A percentile compares a stretch with the other conserved stretches of the same genome.
phyloP scores from a whole-genome alignment of 2,888 invertebrate genomes.

The Dione juno region DNA sequence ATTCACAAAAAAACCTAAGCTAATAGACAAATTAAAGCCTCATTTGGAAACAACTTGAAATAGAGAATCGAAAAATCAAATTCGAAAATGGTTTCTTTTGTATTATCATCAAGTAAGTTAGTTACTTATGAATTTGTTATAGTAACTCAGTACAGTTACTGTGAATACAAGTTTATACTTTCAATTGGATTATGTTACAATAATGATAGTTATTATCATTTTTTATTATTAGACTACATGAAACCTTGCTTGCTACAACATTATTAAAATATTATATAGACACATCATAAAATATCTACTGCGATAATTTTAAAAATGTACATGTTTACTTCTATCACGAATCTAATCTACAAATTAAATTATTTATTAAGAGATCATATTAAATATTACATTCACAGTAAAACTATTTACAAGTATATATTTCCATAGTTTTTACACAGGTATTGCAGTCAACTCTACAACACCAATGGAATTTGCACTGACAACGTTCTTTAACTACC shows the following conservation, averaged over 20 bases:
- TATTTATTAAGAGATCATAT: conserved; percentile 8
- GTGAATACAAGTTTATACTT: not conserved
- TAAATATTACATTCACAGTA: conserved; percentile 1
- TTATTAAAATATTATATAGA: not conserved
- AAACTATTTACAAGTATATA: conserved; percentile 92
- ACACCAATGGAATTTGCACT: conserved; percentile 98
- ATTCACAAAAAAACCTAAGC: not conserved
- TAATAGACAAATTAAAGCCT: conserved; percentile 4
- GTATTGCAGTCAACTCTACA: conserved; percentile 96
- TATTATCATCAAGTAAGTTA: too few species aligned
- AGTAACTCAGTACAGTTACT: too few species aligned
- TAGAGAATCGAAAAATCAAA: too few species aligned
- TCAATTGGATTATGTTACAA: too few species aligned
- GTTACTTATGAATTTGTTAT: too few species aligned
- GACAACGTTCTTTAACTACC: conserved; percentile 91
- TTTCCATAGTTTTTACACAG: conserved; percentile 90
- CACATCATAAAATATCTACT: conserved; percentile 1
- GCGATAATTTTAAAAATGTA: not conserved
- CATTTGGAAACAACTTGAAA: not conserved
- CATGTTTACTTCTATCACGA: not conserved
- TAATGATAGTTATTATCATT: not conserved
- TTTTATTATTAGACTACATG: not conserved
- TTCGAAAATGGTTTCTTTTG: too few species aligned
- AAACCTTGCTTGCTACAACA: not conserved
- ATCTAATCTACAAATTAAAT: not conserved